A percentile compares a stretch with the other conserved stretches of the same genome.
phyloP scores from a whole-genome alignment of 2,888 invertebrate species.

The Luperina testacea region DNA sequence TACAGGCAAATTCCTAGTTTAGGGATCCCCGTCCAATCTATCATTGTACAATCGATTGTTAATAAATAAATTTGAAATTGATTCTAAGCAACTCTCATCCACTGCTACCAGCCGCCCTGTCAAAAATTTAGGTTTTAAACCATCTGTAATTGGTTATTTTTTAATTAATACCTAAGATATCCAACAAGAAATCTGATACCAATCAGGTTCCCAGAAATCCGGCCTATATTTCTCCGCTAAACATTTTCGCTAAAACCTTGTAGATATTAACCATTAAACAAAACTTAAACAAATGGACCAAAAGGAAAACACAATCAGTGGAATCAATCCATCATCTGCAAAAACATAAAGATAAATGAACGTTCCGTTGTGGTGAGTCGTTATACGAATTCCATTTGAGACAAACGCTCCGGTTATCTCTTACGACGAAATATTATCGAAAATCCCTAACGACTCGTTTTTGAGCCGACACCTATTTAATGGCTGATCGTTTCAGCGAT shows the following conservation, averaged over 20 bases:
- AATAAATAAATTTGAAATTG: neutral
- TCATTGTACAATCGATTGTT: neutral
- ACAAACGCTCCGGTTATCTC: conserved; percentile 60
- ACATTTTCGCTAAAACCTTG: neutral
- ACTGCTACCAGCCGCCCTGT: neutral
- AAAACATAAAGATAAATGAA: conserved; percentile 52
- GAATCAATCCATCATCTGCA: conserved; percentile 56
- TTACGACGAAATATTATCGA: conserved; percentile 63
- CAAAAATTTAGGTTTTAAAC: neutral
- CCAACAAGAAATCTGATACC: conserved; percentile 4
- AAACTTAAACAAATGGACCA: conserved; percentile 44
- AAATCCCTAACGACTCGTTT: conserved; percentile 63
- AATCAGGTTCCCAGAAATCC: neutral
- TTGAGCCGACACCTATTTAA: conserved; percentile 79
- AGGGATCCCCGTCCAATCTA: neutral
- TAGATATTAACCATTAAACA: conserved; percentile 24
- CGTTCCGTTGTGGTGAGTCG: conserved; percentile 48
- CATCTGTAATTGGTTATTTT: neutral
- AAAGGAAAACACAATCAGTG: conserved; percentile 45
- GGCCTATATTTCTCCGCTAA: neutral
- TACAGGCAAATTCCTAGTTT: neutral
- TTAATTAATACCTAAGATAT: neutral
- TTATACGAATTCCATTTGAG: conserved; percentile 64
- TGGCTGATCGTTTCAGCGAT: conserved; percentile 82
- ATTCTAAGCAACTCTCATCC: neutral